phyloP scores from a whole-genome alignment of 1,140 invertebrate species.

The Philotrypesis tridentata region DNA sequence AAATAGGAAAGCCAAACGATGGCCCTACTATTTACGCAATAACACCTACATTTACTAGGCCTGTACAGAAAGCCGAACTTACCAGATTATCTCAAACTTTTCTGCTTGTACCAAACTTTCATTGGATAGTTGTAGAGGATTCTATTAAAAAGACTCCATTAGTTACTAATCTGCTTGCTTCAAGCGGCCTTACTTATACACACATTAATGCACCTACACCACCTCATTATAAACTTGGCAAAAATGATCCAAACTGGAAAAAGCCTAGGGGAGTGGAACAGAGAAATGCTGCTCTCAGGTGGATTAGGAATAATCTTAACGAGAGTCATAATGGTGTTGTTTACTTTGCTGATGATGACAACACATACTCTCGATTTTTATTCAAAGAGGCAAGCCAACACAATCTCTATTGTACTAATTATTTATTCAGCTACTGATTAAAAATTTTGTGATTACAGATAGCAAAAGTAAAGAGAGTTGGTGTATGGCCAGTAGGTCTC shows the following conservation, averaged over 20 bases:
- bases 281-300: slow-evolving; percentile 90
- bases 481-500: slow-evolving; percentile 98
- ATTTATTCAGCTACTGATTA: not conserved
- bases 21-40: slow-evolving; percentile 86
- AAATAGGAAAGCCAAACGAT: slow-evolving; percentile 48
- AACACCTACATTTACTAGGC: slow-evolving; percentile 92
- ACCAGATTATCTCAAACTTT: slow-evolving; percentile 94
- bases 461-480: slow-evolving; percentile 88
- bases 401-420: not conserved
- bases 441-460: slow-evolving; percentile 75
- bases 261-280: slow-evolving; percentile 96
- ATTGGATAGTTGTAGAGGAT: slow-evolving; percentile 98
- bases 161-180: slow-evolving; percentile 86
- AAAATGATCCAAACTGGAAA: slow-evolving; percentile 86
- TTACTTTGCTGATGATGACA: slow-evolving; percentile 99
- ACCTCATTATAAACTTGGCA: slow-evolving; percentile 79
- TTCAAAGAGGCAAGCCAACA: slow-evolving; percentile 86
- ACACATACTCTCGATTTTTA: slow-evolving; percentile 91
- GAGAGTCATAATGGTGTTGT: slow-evolving; percentile 81
- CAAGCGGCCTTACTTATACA: slow-evolving; percentile 83
- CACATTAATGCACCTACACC: slow-evolving; percentile 81
- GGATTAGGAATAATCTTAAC: slow-evolving; percentile 84
- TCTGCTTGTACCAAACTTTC: slow-evolving; percentile 89
- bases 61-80: slow-evolving; percentile 96
- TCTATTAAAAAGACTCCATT: slow-evolving; percentile 82